phyloP scores from a whole-genome alignment of 2,888 invertebrate genomes.

The Dusona sp. region DNA sequence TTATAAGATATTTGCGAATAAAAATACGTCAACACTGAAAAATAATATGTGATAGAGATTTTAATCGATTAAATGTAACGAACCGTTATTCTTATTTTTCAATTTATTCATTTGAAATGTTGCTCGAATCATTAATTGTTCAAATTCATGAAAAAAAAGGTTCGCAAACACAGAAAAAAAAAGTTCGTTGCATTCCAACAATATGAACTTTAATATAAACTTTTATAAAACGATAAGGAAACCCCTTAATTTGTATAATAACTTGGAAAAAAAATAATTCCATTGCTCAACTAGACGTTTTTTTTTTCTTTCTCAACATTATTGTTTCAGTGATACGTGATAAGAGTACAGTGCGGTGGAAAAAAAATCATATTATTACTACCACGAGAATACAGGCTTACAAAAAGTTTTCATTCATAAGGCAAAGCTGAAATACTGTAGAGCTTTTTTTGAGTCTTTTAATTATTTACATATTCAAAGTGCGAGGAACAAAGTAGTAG shows the following conservation, averaged over 20 bases:
- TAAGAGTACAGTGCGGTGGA: neutral
- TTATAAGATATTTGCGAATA: conserved; percentile 25
- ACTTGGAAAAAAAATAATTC: neutral
- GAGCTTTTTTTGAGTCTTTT: conserved; percentile 2
- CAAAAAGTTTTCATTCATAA: neutral
- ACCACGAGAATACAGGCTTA: neutral
- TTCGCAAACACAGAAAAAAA: neutral
- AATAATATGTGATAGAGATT: conserved; percentile 39
- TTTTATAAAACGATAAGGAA: neutral
- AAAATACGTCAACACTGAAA: conserved; percentile 29
- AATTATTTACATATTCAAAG: conserved; percentile 24
- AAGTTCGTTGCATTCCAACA: neutral
- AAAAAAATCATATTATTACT: neutral
- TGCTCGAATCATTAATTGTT: neutral
- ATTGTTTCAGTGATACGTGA: conserved; percentile 29
- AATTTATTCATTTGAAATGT: neutral
- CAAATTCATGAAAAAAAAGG: neutral
- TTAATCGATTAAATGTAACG: neutral
- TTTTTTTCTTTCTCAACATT: conserved; percentile 8
- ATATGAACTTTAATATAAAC: neutral
- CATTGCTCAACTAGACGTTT: neutral
- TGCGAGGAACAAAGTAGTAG: conserved; percentile 21
- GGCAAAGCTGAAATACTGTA: conserved; percentile 23
- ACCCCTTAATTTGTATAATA: neutral
- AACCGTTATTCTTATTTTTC: neutral